phyloP scores from a whole-genome alignment of 2,113 vertebrate species.

The Pelecanoides urinatrix region DNA sequence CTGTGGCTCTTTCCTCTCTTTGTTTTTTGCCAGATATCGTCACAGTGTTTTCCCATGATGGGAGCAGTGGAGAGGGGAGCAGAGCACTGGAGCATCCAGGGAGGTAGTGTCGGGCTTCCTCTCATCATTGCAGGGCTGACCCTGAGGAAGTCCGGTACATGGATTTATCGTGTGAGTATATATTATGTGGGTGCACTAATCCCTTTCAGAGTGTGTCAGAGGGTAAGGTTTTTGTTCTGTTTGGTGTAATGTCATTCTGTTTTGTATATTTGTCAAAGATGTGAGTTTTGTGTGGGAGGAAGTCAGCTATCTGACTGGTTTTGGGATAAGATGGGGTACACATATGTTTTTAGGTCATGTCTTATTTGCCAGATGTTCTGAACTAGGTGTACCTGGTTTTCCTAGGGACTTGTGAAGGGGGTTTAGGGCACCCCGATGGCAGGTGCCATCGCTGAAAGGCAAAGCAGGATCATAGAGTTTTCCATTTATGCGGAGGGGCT shows the following conservation, averaged over 20 bases:
- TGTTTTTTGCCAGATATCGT: too few relatives aligned
- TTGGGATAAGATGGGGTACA: background rate
- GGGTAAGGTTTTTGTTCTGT: background rate
- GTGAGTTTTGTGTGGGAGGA: too few relatives aligned
- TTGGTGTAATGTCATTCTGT: background rate
- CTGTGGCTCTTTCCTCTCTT: too few relatives aligned
- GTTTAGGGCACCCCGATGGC: background rate
- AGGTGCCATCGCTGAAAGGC: background rate
- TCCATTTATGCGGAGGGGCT: background rate
- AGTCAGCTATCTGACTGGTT: background rate
- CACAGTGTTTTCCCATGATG: too few relatives aligned
- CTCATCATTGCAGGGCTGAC: too few relatives aligned
- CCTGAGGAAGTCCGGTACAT: too few relatives aligned
- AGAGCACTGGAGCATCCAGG: too few relatives aligned
- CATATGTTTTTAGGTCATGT: background rate
- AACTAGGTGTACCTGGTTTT: background rate
- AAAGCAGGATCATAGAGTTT: background rate
- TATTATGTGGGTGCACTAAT: background rate
- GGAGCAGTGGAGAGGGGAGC: too few relatives aligned
- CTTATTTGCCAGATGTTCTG: background rate
- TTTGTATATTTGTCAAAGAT: background rate
- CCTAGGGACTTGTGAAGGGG: background rate
- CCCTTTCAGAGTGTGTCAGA: background rate
- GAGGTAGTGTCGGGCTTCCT: too few relatives aligned
- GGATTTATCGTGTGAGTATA: background rate